A percentile compares a stretch with the other conserved stretches of the same genome.
Conservation (phyloP, 1,140 invertebrate genomes). For the Dendrolimus punctatus region DNA sequence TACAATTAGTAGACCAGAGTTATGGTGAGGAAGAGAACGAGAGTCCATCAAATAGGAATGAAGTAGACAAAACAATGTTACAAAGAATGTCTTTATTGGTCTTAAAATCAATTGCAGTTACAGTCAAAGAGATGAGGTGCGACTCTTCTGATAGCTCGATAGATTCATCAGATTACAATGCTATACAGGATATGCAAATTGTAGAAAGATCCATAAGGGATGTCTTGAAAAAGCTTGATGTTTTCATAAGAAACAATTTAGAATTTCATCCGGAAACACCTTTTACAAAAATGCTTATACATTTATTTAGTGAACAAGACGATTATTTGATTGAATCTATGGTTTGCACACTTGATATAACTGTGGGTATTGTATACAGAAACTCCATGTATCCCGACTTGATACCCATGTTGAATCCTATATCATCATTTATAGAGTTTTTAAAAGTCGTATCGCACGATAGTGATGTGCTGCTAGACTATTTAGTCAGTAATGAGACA, state of each 20-base stretch:
- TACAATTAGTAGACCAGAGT: slow-evolving; percentile 55
- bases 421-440: slow-evolving; percentile 88
- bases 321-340: slow-evolving; percentile 93
- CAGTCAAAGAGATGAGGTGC: slow-evolving; percentile 89
- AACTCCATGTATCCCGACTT: slow-evolving; percentile 84
- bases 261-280: slow-evolving; percentile 91
- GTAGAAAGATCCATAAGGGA: slow-evolving; percentile 89
- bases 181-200: slow-evolving; percentile 91
- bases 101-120: slow-evolving; percentile 90
- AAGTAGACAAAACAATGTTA: slow-evolving; percentile 80
- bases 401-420: slow-evolving; percentile 85
- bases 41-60: slow-evolving; percentile 38
- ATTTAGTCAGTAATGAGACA: slow-evolving; percentile 92
- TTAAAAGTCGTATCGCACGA: slow-evolving; percentile 87
- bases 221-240: slow-evolving; percentile 85
- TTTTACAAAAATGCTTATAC: slow-evolving; percentile 89
- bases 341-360: slow-evolving; percentile 92
- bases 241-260: slow-evolving; percentile 84
- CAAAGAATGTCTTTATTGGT: slow-evolving; percentile 90
- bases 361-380: slow-evolving; percentile 85
- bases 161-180: slow-evolving; percentile 86
- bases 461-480: slow-evolving; percentile 86
- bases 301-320: slow-evolving; percentile 91
- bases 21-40: slow-evolving; percentile 52
- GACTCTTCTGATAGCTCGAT: slow-evolving; percentile 88